Conservation (phyloP, 2,797 vertebrate genomes). For the Streptopelia turtur region DNA sequence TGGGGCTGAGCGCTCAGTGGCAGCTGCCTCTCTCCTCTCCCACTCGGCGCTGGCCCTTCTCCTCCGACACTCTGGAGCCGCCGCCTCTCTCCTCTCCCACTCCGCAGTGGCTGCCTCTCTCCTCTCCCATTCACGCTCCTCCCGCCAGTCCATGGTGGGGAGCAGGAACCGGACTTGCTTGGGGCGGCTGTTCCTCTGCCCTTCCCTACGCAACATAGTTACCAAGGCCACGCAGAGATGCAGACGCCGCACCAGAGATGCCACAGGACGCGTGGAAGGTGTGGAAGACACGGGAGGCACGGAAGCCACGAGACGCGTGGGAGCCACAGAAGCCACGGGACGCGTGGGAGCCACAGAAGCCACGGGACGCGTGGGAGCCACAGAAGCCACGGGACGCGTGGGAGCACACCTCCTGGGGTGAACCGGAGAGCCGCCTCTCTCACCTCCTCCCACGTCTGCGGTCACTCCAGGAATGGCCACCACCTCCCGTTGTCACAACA, state of each 20-base stretch:
- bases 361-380: too few relatives aligned
- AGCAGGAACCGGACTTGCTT: background rate
- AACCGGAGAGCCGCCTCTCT: background rate
- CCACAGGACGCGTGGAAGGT: background rate
- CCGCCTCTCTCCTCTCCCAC: too few relatives aligned
- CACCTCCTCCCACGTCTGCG: fast-evolving
- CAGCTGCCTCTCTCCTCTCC: too few relatives aligned
- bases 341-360: too few relatives aligned
- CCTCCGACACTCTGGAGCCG: too few relatives aligned
- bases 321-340: too few relatives aligned
- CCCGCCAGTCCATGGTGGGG: background rate
- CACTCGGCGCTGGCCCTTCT: too few relatives aligned
- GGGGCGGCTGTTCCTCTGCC: background rate
- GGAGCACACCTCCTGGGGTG: background rate
- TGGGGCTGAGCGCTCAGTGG: too few relatives aligned
- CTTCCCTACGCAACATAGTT: background rate
- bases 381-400: too few relatives aligned
- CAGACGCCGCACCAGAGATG: fast-evolving
- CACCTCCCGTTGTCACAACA: too few relatives aligned
- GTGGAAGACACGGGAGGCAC: background rate
- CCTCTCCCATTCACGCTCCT: fast-evolving
- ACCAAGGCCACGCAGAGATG: fast-evolving
- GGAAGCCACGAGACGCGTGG: too few relatives aligned
- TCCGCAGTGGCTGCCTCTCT: background rate
- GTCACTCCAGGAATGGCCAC: background rate